phyloP scores from a whole-genome alignment of 37 sponge, comb jelly and placozoan genomes.

The Petrosia ficiformis region DNA sequence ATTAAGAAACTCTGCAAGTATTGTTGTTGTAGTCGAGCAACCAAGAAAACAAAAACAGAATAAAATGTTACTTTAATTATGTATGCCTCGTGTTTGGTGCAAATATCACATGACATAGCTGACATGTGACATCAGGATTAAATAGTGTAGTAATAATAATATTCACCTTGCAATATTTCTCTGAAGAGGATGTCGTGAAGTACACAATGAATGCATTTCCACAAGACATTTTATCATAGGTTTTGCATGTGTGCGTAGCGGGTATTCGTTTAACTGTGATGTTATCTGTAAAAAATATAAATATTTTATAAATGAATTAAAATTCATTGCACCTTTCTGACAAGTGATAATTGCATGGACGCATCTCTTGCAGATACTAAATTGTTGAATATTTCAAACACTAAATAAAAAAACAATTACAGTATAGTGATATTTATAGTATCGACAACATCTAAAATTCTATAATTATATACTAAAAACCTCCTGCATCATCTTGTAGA shows the following conservation, averaged over 20 bases:
- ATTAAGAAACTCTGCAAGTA: neutral
- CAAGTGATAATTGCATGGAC: neutral
- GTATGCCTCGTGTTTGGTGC: too few relatives aligned
- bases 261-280: too few relatives aligned
- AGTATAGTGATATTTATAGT: too few relatives aligned
- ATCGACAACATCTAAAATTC: too few relatives aligned
- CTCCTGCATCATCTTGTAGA: too few relatives aligned
- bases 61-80: neutral
- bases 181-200: constrained; percentile 59
- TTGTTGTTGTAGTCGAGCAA: neutral
- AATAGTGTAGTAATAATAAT: too few relatives aligned
- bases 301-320: too few relatives aligned
- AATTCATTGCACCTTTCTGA: neutral
- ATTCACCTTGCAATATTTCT: constrained; percentile 42
- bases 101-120: too few relatives aligned
- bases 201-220: constrained; percentile 52
- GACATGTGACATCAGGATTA: too few relatives aligned
- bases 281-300: too few relatives aligned
- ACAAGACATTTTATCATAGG: constrained; percentile 32
- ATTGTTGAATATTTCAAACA: neutral
- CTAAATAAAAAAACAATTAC: neutral
- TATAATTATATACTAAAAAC: too few relatives aligned
- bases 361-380: neutral
- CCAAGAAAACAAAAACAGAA: neutral
- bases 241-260: neutral